Base-by-base conservation (phyloP, 2,888 invertebrate species). In the Philhelius pedissequus region DNA sequence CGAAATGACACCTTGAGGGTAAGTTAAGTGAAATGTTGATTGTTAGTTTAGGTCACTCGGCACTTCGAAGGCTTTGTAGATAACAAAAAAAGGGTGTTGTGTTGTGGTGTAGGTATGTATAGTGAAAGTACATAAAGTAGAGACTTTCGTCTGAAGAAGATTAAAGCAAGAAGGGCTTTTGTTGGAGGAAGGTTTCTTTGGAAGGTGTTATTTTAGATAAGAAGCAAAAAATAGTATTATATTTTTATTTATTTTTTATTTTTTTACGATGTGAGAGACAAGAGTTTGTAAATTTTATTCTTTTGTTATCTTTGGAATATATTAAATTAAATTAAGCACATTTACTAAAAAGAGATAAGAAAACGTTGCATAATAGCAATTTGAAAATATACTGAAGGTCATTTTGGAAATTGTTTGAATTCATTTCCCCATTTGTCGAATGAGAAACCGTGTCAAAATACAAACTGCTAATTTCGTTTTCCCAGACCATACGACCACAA, bases 1-100 rank as follows among this genome's bases (percentile, higher is more conserved):
- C 80, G 80, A 62, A 43, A 84, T 84, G 84, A 80, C 84, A 80
- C 84, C 84, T 84, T 68, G 54, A 80, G 84, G 80, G 80, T 75
- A 84, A 80, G 84, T 79, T 79, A 84, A 84, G 84, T 84, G 84
- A 80, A 84, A 76, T 84, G 79, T 80, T 80, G 80, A 79, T 80
- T 84, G 84, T 84, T 80, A 60, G 84, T 84, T 84, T 80, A 84
- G 79, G 84, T 76, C 74, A 74, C 32, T 35, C 32, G 56, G 56
- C 32, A 56, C 40, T 69, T 76, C 15, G 58, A 66, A 38, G 22
- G 60, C 22, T 35, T 69, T 64, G 45, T 48, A 3, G 30, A 40
- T 11, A 54, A n/a, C n/a, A n/a, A n/a, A n/a, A 20, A 54, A 54
- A 15, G 70, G 60, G 45, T 32, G 32, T 32, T 15, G n/a, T 22